Percentiles rank a stretch among this genome's conserved stretches.
phyloP scores from a whole-genome alignment of 2,797 vertebrate species.

The Ptychobarbus kaznakovi region DNA sequence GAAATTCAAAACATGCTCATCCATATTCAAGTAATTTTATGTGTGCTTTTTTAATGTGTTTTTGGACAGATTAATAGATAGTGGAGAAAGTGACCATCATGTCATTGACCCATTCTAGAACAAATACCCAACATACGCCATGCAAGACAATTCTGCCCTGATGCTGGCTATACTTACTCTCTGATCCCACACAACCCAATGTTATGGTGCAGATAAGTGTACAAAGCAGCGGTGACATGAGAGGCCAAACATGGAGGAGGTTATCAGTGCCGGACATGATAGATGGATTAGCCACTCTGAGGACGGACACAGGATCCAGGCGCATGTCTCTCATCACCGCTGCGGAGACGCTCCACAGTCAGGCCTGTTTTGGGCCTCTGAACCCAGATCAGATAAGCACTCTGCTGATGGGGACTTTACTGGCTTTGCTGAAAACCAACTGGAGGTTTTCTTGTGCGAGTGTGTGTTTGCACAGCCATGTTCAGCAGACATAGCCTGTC shows the following conservation, averaged over 20 bases:
- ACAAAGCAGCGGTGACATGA: constrained; percentile 50
- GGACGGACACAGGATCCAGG: constrained; percentile 59
- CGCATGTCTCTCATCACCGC: constrained; percentile 64
- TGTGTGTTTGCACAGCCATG: constrained; percentile 41
- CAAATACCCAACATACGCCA: neutral
- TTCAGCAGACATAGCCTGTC: constrained; percentile 44
- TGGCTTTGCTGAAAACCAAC: constrained; percentile 61
- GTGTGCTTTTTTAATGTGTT: too few species aligned
- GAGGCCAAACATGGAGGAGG: constrained; percentile 48
- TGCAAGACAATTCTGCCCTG: constrained; percentile 25
- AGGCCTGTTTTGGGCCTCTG: constrained; percentile 57
- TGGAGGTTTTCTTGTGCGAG: constrained; percentile 28
- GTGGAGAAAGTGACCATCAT: too few species aligned
- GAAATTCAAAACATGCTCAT: too few species aligned
- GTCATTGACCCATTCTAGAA: too few species aligned
- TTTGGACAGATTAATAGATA: too few species aligned
- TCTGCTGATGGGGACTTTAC: constrained; percentile 59
- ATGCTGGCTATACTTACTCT: constrained; percentile 40
- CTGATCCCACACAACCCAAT: constrained; percentile 42
- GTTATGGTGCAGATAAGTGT: constrained; percentile 50
- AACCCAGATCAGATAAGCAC: constrained; percentile 70
- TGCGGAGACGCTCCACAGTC: constrained; percentile 60
- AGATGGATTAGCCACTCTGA: constrained; percentile 66
- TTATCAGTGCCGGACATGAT: constrained; percentile 61
- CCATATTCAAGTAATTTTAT: too few species aligned